Evolutionary conservation across 2,113 vertebrate species (phyloP).

Genomic region (Triplophysa siluroides): DNA sequence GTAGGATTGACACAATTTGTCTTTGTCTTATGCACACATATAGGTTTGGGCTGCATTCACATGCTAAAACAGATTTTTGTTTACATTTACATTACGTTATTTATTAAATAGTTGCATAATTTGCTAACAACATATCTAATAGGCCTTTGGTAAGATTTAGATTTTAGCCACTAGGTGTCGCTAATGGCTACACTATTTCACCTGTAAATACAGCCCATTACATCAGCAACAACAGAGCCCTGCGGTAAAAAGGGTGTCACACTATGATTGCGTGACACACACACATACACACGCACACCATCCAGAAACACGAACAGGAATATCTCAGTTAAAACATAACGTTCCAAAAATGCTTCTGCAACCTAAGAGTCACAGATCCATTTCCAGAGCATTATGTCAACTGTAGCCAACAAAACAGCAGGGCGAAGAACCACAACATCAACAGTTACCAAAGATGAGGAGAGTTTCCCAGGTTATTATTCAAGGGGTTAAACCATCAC

Average conservation of each 20-base stretch:
- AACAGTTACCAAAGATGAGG: slow-evolving; percentile 43
- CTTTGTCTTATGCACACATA: background rate
- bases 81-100: too few species aligned
- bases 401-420: slow-evolving; percentile 27
- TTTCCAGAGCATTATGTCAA: slow-evolving; percentile 41
- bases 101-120: too few species aligned
- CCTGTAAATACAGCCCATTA: slow-evolving; percentile 22
- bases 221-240: slow-evolving; percentile 18
- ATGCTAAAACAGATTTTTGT: background rate
- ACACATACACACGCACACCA: slow-evolving; percentile 23
- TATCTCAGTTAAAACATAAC: slow-evolving; percentile 39
- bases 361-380: slow-evolving; percentile 35
- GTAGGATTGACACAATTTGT: background rate
- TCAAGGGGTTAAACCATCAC: slow-evolving; percentile 53
- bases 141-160: background rate
- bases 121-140: background rate
- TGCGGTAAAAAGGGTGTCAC: slow-evolving; percentile 39
- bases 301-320: slow-evolving; percentile 31
- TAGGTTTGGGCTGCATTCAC: slow-evolving; percentile 31
- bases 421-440: slow-evolving; percentile 48
- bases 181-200: background rate
- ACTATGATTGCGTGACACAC: slow-evolving; percentile 38
- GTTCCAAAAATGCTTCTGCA: slow-evolving; percentile 42
- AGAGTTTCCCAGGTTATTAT: slow-evolving; percentile 42
- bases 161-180: slow-evolving; percentile 1